Percentiles rank a stretch among this genome's conserved stretches.
phyloP scores from a whole-genome alignment of 2,797 vertebrate species.

The Squalus acanthias region DNA sequence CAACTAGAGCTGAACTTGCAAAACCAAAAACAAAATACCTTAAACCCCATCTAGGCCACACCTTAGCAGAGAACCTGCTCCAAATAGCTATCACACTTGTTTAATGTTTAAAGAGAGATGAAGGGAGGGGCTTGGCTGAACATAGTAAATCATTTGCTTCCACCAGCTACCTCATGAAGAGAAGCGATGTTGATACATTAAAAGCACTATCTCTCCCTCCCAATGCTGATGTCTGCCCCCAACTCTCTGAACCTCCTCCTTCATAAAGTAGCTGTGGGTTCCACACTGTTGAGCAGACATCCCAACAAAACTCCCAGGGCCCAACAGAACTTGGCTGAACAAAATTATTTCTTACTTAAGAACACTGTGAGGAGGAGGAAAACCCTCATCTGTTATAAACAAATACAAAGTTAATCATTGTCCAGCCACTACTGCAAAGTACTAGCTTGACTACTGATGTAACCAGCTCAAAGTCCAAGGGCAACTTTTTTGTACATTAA shows the following conservation, averaged over 20 bases:
- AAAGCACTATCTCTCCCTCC: background rate
- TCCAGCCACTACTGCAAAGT: constrained; percentile 37
- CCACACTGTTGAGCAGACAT: background rate
- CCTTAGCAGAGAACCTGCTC: background rate
- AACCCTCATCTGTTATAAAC: constrained; percentile 41
- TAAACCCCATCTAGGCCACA: background rate
- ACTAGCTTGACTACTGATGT: constrained; percentile 7
- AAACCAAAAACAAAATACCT: constrained; percentile 13
- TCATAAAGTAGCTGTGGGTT: background rate
- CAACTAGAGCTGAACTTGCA: background rate
- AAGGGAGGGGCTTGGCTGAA: background rate
- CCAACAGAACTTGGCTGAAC: background rate
- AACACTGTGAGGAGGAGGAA: constrained; percentile 23
- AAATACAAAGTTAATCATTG: constrained; percentile 59
- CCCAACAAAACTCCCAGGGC: background rate
- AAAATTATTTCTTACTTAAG: constrained; percentile 14
- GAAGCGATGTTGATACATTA: background rate
- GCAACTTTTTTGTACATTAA: background rate
- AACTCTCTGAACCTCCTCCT: background rate
- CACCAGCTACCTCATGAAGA: background rate
- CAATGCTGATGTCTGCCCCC: background rate
- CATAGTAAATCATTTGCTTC: background rate
- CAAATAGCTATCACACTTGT: background rate
- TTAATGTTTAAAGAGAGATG: background rate
- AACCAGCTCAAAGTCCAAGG: constrained; percentile 36